These are phyloP conservation scores for Triplophysa rosa DNA, from an alignment of 2,113 vertebrate species.

Conservation along the genomic window DNA sequence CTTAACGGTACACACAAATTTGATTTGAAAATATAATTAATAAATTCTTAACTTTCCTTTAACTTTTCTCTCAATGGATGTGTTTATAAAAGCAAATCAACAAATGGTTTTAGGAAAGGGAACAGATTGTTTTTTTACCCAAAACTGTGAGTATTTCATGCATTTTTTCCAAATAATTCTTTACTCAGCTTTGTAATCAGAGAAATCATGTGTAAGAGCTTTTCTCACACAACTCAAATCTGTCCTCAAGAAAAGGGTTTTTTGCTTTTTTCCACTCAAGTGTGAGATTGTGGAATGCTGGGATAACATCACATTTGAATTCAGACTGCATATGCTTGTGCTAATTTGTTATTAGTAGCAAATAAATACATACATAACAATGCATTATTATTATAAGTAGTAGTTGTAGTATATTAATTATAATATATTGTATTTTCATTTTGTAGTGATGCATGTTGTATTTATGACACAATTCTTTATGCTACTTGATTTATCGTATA, in stretches of 20 bases:
- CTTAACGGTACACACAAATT: conserved; percentile 25
- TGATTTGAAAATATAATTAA: neutral
- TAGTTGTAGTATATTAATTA: neutral
- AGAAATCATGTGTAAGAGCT: conserved; percentile 3
- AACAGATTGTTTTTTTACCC: neutral
- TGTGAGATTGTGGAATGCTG: neutral
- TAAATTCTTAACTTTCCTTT: conserved; percentile 1
- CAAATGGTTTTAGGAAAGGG: neutral
- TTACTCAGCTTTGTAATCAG: conserved; percentile 31
- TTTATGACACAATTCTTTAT: no score
- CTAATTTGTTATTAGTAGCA: neutral
- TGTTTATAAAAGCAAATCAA: conserved; percentile 23
- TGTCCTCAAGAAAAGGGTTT: neutral
- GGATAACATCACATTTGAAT: neutral
- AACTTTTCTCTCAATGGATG: conserved; percentile 5
- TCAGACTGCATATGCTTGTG: neutral
- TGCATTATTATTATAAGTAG: neutral
- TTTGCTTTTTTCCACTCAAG: neutral
- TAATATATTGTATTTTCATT: neutral
- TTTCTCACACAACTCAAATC: conserved; percentile 3
- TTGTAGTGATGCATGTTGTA: no score
- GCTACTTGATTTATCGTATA: no score
- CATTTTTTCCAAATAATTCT: conserved; percentile 13
- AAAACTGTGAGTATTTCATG: conserved; percentile 49
- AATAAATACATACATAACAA: neutral